Evolutionary conservation across 2,113 vertebrate species (phyloP).

Genomic region (Alces alces): DNA sequence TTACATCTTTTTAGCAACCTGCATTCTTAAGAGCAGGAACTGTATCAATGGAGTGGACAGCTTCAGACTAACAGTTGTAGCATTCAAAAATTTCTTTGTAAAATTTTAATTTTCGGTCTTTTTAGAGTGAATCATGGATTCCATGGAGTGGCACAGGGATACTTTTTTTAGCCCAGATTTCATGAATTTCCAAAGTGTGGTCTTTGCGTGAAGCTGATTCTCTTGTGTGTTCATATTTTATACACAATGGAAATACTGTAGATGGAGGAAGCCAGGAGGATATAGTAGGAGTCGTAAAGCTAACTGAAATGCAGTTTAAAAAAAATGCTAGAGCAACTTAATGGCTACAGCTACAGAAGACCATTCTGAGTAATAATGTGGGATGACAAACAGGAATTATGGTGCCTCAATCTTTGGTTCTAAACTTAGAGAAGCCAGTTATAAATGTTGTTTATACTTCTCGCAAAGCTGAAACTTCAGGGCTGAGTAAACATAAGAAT

Average conservation of each 20-base stretch:
- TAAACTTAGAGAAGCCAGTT: neutral
- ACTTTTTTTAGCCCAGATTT: neutral
- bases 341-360: neutral
- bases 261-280: neutral
- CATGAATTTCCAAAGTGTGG: neutral
- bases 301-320: neutral
- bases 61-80: neutral
- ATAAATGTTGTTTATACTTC: neutral
- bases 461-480: neutral
- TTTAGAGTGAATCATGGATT: neutral
- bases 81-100: neutral
- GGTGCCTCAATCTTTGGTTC: neutral
- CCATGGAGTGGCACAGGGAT: neutral
- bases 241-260: neutral
- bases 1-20: neutral
- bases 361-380: neutral
- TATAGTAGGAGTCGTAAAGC: neutral
- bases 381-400: neutral
- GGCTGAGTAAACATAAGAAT: neutral
- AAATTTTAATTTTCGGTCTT: neutral
- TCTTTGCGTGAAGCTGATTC: neutral
- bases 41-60: neutral
- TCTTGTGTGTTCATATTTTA: neutral
- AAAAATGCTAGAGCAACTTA: neutral
- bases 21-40: neutral